Base-by-base conservation (phyloP, 2,888 invertebrate genomes). In the Parnassius apollo region DNA sequence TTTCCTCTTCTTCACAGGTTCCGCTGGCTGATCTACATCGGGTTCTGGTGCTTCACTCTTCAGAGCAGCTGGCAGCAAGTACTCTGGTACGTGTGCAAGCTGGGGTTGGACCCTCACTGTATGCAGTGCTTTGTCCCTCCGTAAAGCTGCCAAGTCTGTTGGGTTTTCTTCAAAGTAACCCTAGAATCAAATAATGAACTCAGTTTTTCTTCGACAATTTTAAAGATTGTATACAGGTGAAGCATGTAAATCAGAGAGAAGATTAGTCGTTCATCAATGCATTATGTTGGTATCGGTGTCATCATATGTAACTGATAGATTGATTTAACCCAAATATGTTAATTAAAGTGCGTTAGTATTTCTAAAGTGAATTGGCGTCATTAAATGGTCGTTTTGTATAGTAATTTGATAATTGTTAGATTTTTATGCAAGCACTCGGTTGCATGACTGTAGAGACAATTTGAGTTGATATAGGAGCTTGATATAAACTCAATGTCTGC, bases 121-220 rank as follows among this genome's bases (percentile, higher is more conserved):
- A 74, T 97, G 97, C 18, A 98, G 84, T 0, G 96, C 96, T 82
- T 96, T 96, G 77, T 98, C 97, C 67, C 98, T 95, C 8, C 97
- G 92, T 54, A 99, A 83, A 0, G 98, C 95, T 71, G 96, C 95
- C 57, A 98, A 84, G 82, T 99, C 99, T 7, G 94, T 93, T 0
- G 98, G 97, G 85, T 99, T 98, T 72, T 98, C 97, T 77, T 97
- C 96, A 82, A 99, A 99, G 86, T 97, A 98, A 25, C 96, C 95
- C 95, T 96, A 82, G 7, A 50, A 50, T 11, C 0, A 52, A 9
- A 2, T 25, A 2, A 9, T 9, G 25, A 12, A 22, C 11, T n/a
- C 12, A 53, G 44, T 44, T 44, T 44, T 35, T 9, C 10, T 8
- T 44, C 2, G 9, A 44, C 10, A 35, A 44, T 44, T 44, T 11